Evolutionary conservation across 1,140 invertebrate species (phyloP).

Genomic region (Aphis craccivora): DNA sequence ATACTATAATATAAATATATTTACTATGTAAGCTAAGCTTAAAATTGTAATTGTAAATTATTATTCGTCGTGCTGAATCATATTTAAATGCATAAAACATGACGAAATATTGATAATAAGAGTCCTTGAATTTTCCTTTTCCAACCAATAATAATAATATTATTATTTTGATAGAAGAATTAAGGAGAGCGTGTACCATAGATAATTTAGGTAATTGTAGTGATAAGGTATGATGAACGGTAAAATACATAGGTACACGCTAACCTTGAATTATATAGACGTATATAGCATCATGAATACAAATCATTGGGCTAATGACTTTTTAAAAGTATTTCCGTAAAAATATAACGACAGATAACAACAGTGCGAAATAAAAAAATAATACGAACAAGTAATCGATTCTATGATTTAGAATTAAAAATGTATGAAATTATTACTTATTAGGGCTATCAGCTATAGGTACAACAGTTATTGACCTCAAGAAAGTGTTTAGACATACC

Average conservation of each 20-base stretch:
- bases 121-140: conserved; percentile 34
- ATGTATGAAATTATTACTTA: background rate
- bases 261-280: background rate
- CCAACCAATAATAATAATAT: background rate
- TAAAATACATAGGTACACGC: background rate
- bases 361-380: background rate
- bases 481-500: too few relatives aligned
- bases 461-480: too few relatives aligned
- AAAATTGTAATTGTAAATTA: background rate
- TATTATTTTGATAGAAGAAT: background rate
- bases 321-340: conserved; percentile 13
- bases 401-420: background rate
- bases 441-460: too few relatives aligned
- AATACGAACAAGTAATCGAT: background rate
- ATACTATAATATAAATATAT: background rate
- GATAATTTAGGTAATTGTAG: conserved; percentile 6
- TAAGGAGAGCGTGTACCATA: background rate
- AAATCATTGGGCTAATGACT: background rate
- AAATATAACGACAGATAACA: background rate
- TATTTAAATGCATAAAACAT: background rate
- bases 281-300: background rate
- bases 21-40: background rate
- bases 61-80: background rate
- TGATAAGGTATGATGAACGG: conserved; percentile 18
- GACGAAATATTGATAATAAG: background rate